These are phyloP conservation scores for Drosophila helvetica DNA, from an alignment of 2,888 invertebrate genomes.

Conservation along the genomic window DNA sequence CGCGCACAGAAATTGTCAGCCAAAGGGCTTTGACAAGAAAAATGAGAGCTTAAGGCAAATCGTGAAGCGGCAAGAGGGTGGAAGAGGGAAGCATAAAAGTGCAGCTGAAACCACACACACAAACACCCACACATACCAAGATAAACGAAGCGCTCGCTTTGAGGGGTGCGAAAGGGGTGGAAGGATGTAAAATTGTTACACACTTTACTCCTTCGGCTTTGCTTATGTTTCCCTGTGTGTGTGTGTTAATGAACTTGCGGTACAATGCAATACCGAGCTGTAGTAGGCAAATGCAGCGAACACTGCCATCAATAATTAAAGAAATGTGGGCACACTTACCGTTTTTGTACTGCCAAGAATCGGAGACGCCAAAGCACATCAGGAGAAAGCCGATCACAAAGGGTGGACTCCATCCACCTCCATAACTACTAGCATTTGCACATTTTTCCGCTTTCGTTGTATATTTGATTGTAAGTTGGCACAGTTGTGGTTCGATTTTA, in stretches of 20 bases:
- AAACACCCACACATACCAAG: constrained; percentile 15
- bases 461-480: constrained; percentile 46
- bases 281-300: too few species aligned
- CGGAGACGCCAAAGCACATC: constrained; percentile 56
- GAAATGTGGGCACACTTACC: constrained; percentile 49
- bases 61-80: constrained; percentile 16
- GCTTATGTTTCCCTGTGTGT: constrained; percentile 4
- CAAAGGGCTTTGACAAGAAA: constrained; percentile 45
- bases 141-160: not conserved
- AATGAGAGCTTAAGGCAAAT: constrained; percentile 39
- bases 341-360: constrained; percentile 67
- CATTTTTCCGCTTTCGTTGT: constrained; percentile 41
- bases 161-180: not conserved
- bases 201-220: not conserved
- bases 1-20: constrained; percentile 41
- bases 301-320: too few species aligned
- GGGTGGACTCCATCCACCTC: constrained; percentile 10
- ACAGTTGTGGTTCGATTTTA: constrained; percentile 50
- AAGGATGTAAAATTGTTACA: constrained; percentile 18
- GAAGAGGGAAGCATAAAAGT: constrained; percentile 50
- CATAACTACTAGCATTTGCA: constrained; percentile 16
- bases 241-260: constrained; percentile 54
- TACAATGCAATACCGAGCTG: not conserved
- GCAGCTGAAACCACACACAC: constrained; percentile 56
- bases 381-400: constrained; percentile 55